Percentiles rank a stretch among this genome's conserved stretches.
Evolutionary conservation across 2,888 invertebrate genomes (phyloP).

Genomic region (Drosophila formosana): DNA sequence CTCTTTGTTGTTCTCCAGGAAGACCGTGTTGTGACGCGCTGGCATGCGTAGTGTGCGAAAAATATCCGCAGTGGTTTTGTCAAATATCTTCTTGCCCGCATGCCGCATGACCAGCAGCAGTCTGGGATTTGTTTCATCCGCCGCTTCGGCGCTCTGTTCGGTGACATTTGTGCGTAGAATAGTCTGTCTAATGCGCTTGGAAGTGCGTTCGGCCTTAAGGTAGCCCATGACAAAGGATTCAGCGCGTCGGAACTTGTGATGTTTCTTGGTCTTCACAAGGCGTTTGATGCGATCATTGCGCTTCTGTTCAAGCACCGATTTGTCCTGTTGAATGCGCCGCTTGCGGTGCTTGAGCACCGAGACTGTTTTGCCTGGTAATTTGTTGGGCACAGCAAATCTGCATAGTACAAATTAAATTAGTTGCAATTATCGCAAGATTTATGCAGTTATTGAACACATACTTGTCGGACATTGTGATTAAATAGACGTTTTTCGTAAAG

Average conservation of each 20-base stretch:
- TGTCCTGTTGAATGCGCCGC: slow-evolving; percentile 82
- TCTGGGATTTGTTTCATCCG: slow-evolving; percentile 78
- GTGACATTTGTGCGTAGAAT: slow-evolving; percentile 77
- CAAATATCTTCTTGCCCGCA: slow-evolving; percentile 84
- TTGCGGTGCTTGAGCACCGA: slow-evolving; percentile 85
- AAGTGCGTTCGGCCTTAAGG: slow-evolving; percentile 83
- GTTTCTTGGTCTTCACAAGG: slow-evolving; percentile 65
- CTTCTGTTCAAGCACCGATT: slow-evolving; percentile 81
- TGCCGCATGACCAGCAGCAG: slow-evolving; percentile 84
- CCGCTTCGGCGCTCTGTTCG: slow-evolving; percentile 58
- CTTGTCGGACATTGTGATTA: slow-evolving; percentile 82
- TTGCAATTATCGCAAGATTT: not conserved
- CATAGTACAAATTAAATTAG: not conserved
- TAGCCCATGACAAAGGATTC: slow-evolving; percentile 84
- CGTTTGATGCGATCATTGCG: slow-evolving; percentile 78
- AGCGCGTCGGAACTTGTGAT: slow-evolving; percentile 83
- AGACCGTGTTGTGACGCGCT: slow-evolving; percentile 81
- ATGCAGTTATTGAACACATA: slow-evolving; percentile 48
- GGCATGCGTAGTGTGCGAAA: slow-evolving; percentile 77
- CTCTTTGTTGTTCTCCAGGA: slow-evolving; percentile 83
- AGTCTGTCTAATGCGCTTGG: slow-evolving; percentile 79
- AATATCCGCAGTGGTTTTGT: slow-evolving; percentile 81
- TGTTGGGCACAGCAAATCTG: slow-evolving; percentile 85
- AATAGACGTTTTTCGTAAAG: slow-evolving; percentile 28
- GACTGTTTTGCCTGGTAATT: slow-evolving; percentile 85